A percentile compares a stretch with the other conserved stretches of the same genome.
These are phyloP conservation scores for Pandemis corylana DNA, from an alignment of 2,888 invertebrate genomes.

Conservation along the genomic window DNA sequence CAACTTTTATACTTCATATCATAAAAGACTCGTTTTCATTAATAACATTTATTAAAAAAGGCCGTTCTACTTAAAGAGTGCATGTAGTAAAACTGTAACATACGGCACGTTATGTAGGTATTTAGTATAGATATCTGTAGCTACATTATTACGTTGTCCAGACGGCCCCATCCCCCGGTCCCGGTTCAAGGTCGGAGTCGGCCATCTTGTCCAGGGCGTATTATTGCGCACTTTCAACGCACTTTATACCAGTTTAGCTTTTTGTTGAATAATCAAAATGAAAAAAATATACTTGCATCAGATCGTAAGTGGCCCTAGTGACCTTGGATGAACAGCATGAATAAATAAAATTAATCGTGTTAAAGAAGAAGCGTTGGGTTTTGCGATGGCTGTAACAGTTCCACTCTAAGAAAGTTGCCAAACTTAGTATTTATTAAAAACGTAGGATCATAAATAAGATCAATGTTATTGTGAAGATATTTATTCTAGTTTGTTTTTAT, in stretches of 20 bases:
- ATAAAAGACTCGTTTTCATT: too few relatives aligned
- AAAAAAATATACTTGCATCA: neutral
- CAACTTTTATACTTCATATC: too few relatives aligned
- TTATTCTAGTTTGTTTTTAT: too few relatives aligned
- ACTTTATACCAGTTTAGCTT: neutral
- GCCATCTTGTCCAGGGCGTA: slow-evolving; percentile 57
- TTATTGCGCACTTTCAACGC: slow-evolving; percentile 17
- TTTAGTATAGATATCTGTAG: neutral
- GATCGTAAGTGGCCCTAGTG: neutral
- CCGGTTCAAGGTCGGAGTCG: slow-evolving; percentile 63
- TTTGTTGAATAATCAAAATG: slow-evolving; percentile 8
- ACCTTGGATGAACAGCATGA: neutral
- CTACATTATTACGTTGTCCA: slow-evolving; percentile 53
- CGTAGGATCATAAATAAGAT: too few relatives aligned
- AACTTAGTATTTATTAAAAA: too few relatives aligned
- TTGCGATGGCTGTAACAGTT: neutral
- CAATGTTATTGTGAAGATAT: too few relatives aligned
- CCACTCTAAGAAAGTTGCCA: too few relatives aligned
- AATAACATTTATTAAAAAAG: too few relatives aligned
- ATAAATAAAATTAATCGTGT: neutral
- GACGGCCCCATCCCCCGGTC: slow-evolving; percentile 48
- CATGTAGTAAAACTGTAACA: neutral
- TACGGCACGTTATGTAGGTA: neutral
- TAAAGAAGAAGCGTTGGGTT: neutral
- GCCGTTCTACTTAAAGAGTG: too few relatives aligned